Base-by-base conservation (phyloP, 2,113 vertebrate genomes). In the Rhabdornis inornatus region DNA sequence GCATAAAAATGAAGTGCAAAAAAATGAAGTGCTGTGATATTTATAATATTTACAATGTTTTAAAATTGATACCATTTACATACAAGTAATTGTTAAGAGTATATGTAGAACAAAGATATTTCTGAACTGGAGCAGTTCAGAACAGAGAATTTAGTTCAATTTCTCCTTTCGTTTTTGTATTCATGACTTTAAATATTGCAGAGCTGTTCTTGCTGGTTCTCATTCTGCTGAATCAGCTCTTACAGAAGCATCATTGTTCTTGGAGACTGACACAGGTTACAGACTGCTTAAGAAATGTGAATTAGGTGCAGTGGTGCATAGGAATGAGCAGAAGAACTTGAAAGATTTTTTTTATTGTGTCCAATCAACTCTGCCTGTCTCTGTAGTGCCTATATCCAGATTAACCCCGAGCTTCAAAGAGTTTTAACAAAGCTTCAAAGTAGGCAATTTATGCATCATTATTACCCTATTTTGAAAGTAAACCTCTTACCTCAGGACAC, bases 151-250 rank as follows among this genome's bases (percentile, higher is more conserved):
- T 80, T 70, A 61, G 47, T 74, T 94, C 37, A 61, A 56, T 22
- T 30, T 30, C 28, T 65, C 2, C 0, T 63, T 74, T 72, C 13
- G 7, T 56, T 77, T 95, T 93, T 88, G 47, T 66, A 80, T 94
- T 95, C 70, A 77, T 7, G 27, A 33, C 63, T 92, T 92, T 55
- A 84, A 60, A 87, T 87, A 88, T 53, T 90, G 45, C 63, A 74
- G 30, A 17, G 85, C 20, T 91, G 45, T 37, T 93, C 91, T 87
- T 82, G 23, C n/a, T 68, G 28, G 35, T 70, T 92, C 33, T 85
- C 15, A 10, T 93, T 94, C 72, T 74, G 87, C 90, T 93, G 90
- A 92, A 80, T 95, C 95, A 95, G 91, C 87, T 92, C 45, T 69
- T 80, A 50, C 5, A 57, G 79, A 80, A 86, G 39, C 52, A 88